A percentile compares a stretch with the other conserved stretches of the same genome.
Evolutionary conservation across 2,113 vertebrate genomes (phyloP).

Genomic region (Boleophthalmus pectinirostris): DNA sequence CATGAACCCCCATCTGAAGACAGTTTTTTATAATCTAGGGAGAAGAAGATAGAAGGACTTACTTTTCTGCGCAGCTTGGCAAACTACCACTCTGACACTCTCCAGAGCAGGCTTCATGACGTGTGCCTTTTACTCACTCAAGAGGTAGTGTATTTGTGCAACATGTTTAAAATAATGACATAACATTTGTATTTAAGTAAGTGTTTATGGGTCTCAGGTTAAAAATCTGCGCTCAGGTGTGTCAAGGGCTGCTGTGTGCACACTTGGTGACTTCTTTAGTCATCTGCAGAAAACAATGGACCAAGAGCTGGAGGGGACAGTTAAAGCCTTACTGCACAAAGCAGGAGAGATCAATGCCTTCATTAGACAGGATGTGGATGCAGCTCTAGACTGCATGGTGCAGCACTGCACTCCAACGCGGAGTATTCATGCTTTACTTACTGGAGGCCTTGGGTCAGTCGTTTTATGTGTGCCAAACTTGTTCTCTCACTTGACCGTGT

Average conservation of each 20-base stretch:
- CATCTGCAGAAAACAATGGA: constrained; percentile 91
- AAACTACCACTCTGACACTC: constrained; percentile 81
- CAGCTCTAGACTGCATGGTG: constrained; percentile 89
- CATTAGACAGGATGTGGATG: constrained; percentile 92
- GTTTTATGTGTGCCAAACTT: neutral
- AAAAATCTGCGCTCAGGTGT: constrained; percentile 96
- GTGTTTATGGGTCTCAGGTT: constrained; percentile 75
- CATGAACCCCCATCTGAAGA: neutral
- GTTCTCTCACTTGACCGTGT: neutral
- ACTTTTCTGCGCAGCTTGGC: constrained; percentile 84
- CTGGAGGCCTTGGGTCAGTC: constrained; percentile 87
- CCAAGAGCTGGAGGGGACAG: constrained; percentile 89
- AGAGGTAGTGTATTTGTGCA: constrained; percentile 80
- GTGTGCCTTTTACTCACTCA: constrained; percentile 85
- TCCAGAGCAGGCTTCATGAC: constrained; percentile 87
- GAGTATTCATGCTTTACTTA: constrained; percentile 84
- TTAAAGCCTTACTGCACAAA: constrained; percentile 89
- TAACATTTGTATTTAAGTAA: neutral
- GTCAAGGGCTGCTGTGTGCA: constrained; percentile 88
- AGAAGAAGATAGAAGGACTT: constrained; percentile 95
- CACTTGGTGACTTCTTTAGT: constrained; percentile 88
- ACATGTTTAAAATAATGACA: neutral
- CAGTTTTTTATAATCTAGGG: constrained; percentile 73
- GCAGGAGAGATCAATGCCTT: constrained; percentile 90
- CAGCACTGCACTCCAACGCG: constrained; percentile 88